Conservation (phyloP, 1,140 invertebrate genomes). For the Heliconius melpomene region DNA sequence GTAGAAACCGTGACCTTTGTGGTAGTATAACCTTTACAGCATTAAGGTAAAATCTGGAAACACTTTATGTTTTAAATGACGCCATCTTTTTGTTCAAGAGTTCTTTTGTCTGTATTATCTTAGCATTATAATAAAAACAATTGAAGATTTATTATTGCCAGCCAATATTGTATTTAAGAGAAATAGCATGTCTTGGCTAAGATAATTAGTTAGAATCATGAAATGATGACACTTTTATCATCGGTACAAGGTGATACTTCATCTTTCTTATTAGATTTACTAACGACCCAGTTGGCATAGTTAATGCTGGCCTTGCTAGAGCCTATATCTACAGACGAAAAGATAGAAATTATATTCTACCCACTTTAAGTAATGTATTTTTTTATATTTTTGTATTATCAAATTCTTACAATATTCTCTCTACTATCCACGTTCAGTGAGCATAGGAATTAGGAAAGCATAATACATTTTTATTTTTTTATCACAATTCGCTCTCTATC, state of each 20-base stretch:
- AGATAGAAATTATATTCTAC: background rate
- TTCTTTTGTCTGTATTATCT: slow-evolving; percentile 11
- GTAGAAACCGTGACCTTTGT: slow-evolving; percentile 31
- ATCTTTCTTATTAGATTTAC: slow-evolving; percentile 33
- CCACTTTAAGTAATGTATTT: background rate
- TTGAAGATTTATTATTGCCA: slow-evolving; percentile 16
- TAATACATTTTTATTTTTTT: background rate
- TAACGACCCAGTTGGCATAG: slow-evolving; percentile 27
- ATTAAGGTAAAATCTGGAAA: slow-evolving; percentile 25
- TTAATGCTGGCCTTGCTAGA: slow-evolving; percentile 19
- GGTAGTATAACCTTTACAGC: slow-evolving; percentile 23
- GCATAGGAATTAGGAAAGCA: too few species aligned
- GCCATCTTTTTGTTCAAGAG: slow-evolving; percentile 20
- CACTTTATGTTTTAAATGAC: slow-evolving; percentile 24
- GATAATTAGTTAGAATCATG: slow-evolving; percentile 36
- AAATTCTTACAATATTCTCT: too few species aligned
- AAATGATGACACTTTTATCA: slow-evolving; percentile 28
- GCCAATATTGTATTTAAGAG: slow-evolving; percentile 24
- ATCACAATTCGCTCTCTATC: background rate
- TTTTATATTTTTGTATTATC: too few species aligned
- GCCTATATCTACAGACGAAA: background rate
- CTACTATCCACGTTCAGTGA: too few species aligned
- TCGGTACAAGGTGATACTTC: slow-evolving; percentile 29
- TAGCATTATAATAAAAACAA: slow-evolving; percentile 25
- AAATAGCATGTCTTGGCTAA: slow-evolving; percentile 25